These are phyloP conservation scores for Clarias gariepinus DNA, from an alignment of 2,113 vertebrate genomes.

Conservation along the genomic window DNA sequence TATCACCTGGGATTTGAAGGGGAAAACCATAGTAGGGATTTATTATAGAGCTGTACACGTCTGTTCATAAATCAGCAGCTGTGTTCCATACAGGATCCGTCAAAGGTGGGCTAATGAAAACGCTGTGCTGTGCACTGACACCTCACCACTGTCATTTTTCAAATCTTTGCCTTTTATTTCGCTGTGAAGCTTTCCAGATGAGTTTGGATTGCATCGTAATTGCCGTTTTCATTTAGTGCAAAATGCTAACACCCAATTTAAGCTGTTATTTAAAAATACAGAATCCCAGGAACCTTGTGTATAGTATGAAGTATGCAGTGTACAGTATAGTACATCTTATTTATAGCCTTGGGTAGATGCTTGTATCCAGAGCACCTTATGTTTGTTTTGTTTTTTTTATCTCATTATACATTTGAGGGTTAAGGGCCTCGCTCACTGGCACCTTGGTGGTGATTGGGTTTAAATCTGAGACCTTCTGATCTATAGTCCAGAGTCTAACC, in stretches of 20 bases:
- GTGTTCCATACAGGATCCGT: conserved; percentile 33
- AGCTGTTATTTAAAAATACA: neutral
- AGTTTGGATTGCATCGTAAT: neutral
- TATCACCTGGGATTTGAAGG: neutral
- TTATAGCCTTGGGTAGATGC: no score
- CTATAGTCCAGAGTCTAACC: no score
- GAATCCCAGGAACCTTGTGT: no score
- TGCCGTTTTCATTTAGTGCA: neutral
- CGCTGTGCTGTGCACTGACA: neutral
- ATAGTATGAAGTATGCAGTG: neutral
- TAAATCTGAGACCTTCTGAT: no score
- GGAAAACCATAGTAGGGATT: conserved; percentile 16
- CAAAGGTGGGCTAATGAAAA: conserved; percentile 43
- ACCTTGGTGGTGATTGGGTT: no score
- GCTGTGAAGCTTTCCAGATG: neutral
- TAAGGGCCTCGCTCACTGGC: no score
- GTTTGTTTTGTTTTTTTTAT: no score
- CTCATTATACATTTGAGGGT: no score
- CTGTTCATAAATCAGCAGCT: conserved; percentile 47
- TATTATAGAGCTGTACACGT: conserved; percentile 40
- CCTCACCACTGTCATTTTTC: conserved; percentile 14
- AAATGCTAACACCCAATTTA: neutral
- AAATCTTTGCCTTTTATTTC: conserved; percentile 28
- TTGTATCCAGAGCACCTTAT: no score
- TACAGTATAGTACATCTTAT: neutral